Evolutionary conservation across 2,113 vertebrate species (phyloP).

Genomic region (Trichechus manatus): DNA sequence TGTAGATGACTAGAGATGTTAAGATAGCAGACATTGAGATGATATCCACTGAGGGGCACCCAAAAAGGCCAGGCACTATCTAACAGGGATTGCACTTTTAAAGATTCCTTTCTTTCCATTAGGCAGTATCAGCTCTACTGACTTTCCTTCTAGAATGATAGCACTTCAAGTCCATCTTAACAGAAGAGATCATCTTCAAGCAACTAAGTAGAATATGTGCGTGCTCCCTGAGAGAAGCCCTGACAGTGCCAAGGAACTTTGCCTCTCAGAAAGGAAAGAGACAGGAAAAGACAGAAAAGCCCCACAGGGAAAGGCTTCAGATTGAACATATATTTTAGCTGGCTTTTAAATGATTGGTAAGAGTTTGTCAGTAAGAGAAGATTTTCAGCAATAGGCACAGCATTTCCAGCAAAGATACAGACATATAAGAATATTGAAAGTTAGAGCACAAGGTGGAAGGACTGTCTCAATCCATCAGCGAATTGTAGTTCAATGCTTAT

Average conservation of each 20-base stretch:
- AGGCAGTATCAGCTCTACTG: fast-evolving
- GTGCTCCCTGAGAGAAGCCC: neutral
- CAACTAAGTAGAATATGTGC: too few relatives aligned
- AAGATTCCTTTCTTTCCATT: neutral
- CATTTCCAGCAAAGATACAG: neutral
- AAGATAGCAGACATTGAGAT: neutral
- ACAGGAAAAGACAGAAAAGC: neutral
- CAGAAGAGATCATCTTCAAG: too few relatives aligned
- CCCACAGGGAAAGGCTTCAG: neutral
- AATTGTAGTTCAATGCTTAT: neutral
- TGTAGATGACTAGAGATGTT: neutral
- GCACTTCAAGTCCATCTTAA: neutral
- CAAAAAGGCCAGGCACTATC: too few relatives aligned
- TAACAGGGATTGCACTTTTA: neutral
- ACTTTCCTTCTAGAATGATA: neutral
- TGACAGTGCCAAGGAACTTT: fast-evolving
- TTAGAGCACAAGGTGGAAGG: neutral
- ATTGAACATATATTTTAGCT: fast-evolving
- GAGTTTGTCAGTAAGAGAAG: neutral
- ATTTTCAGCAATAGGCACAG: neutral
- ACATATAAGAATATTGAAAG: too few relatives aligned
- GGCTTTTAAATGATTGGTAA: neutral
- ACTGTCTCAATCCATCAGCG: too few relatives aligned
- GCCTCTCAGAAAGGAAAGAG: neutral
- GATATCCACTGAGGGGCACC: neutral